Percentiles rank a stretch among this genome's conserved stretches.
Evolutionary conservation across 2,113 vertebrate genomes (phyloP).

Genomic region (Gymnorhina tibicen): DNA sequence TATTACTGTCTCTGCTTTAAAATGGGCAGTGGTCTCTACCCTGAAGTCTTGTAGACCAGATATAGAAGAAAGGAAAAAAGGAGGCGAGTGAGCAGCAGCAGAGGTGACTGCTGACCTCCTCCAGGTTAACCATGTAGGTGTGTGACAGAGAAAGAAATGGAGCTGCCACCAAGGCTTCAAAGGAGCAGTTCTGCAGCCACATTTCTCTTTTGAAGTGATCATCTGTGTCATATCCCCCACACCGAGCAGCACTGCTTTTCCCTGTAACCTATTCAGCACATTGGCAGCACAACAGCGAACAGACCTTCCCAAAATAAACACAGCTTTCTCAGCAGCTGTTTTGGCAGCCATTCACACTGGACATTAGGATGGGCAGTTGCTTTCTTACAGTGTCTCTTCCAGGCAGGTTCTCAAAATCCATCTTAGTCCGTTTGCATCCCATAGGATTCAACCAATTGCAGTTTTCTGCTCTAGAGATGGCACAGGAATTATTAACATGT

Average conservation of each 20-base stretch:
- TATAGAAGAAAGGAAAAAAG: background rate
- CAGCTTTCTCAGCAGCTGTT: conserved; percentile 3
- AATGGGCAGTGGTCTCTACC: background rate
- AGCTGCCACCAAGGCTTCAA: background rate
- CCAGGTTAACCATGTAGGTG: background rate
- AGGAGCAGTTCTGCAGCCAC: background rate
- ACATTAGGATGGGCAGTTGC: background rate
- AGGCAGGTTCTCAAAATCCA: background rate
- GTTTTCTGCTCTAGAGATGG: background rate
- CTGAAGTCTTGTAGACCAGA: background rate
- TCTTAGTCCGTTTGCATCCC: background rate
- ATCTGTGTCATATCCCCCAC: background rate
- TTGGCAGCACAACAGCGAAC: background rate
- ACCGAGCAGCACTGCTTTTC: background rate
- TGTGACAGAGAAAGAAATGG: background rate
- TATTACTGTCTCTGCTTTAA: background rate
- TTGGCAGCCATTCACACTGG: background rate
- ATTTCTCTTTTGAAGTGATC: conserved; percentile 1
- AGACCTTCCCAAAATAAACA: conserved; percentile 26
- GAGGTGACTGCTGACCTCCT: background rate
- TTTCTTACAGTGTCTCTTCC: background rate
- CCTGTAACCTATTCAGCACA: background rate
- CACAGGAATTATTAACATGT: background rate
- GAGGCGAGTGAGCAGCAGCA: background rate
- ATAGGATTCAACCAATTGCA: background rate